phyloP scores from a whole-genome alignment of 2,888 invertebrate genomes.

The Gibbula magus region DNA sequence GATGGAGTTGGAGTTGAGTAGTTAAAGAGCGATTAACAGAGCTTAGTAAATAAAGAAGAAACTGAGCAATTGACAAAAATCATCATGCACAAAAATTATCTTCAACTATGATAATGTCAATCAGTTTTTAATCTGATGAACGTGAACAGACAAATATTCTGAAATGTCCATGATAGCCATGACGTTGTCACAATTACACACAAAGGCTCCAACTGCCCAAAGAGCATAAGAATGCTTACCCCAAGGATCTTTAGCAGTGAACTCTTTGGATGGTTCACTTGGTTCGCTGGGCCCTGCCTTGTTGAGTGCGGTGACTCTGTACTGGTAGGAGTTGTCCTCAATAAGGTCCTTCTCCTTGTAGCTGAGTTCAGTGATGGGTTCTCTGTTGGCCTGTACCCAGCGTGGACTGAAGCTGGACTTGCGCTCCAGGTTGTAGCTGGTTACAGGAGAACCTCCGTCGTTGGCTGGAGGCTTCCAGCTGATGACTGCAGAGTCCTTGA shows the following conservation, averaged over 20 bases:
- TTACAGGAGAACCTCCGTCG: conserved; percentile 73
- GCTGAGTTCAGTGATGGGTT: conserved; percentile 55
- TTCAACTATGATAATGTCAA: too few species aligned
- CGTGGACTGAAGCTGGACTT: conserved; percentile 65
- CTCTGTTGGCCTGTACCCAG: conserved; percentile 69
- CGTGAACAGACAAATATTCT: too few species aligned
- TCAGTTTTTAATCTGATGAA: too few species aligned
- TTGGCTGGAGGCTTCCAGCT: conserved; percentile 75
- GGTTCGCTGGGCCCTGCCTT: conserved; percentile 91
- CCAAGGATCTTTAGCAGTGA: conserved; percentile 64
- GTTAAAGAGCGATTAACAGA: too few species aligned
- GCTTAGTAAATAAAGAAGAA: too few species aligned
- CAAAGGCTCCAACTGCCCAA: not conserved
- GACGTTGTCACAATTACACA: not conserved
- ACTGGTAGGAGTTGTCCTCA: conserved; percentile 70
- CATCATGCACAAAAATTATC: too few species aligned
- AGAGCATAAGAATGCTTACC: not conserved
- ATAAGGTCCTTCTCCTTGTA: conserved; percentile 55
- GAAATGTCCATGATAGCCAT: too few species aligned
- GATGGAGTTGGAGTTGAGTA: not conserved
- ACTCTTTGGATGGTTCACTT: conserved; percentile 64
- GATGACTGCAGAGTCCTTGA: conserved; percentile 62
- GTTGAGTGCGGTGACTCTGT: conserved; percentile 73
- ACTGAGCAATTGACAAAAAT: too few species aligned
- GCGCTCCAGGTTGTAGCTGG: conserved; percentile 72